Base-by-base conservation (phyloP, 2,113 vertebrate species). In the Phaethon lepturus region DNA sequence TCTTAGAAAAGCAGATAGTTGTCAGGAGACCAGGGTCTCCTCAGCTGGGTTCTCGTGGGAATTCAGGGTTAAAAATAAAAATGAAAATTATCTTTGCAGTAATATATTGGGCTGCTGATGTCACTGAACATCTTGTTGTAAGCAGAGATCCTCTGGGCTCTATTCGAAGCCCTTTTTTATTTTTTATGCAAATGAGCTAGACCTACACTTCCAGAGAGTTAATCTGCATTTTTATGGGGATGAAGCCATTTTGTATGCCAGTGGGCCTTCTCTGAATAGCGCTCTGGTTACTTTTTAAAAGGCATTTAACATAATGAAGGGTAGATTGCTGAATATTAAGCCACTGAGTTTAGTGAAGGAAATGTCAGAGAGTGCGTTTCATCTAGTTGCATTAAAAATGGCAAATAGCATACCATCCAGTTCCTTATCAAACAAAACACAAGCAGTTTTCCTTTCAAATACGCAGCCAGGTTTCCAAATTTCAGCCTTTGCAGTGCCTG, bases 151-250 rank as follows among this genome's bases (percentile, higher is more conserved):
- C 96, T 96, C 49, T 69, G 90, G 93, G 97, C 96, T 98, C 95
- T 29, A 73, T 93, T 95, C 71, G 33, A 95, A 96, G 63, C 38
- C 55, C 53, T 18, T 90, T 94, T 95, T 94, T 84, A 92, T 97
- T 97, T 97, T 64, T 96, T 93, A 15, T 66, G 91, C 93, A 97
- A 96, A 96, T 35, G 77, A 88, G 95, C 68, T 67, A 95, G 95
- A 89, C 82, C 95, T 91, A 84, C 69, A 40, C 88, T 97, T 94
- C 74, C 91, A 69, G 38, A 97, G 90, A 90, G 60, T 93, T 93
- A 19, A 97, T 98, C 96, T 97, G 68, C 97, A 97, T 98, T 97
- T 98, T 98, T 96, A 97, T 98, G 96, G 95, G 82, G 91, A 87
- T 87, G 90, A 94, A 95, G 74, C 97, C 97, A 60, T 94, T 97